A percentile compares a stretch with the other conserved stretches of the same genome.
phyloP scores from a whole-genome alignment of 2,888 invertebrate species.

The Lutraria lutraria region DNA sequence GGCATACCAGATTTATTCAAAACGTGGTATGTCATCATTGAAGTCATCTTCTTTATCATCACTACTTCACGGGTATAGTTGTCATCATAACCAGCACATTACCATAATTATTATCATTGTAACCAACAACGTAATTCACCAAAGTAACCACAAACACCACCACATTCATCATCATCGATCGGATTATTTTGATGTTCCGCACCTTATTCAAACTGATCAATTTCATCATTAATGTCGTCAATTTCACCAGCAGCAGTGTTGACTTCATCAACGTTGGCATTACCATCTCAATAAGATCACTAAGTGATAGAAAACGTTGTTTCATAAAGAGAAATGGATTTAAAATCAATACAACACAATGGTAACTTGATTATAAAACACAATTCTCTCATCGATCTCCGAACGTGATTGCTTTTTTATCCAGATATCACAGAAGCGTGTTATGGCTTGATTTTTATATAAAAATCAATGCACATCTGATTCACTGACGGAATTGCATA shows the following conservation, averaged over 20 bases:
- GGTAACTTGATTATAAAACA: not conserved
- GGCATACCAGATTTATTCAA: too few relatives aligned
- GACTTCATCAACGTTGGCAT: not conserved
- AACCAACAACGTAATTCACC: not conserved
- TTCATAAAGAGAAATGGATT: slow-evolving; percentile 11
- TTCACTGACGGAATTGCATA: slow-evolving; percentile 18
- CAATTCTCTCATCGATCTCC: not conserved
- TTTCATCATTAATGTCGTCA: not conserved
- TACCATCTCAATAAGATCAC: not conserved
- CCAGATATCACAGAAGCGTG: not conserved
- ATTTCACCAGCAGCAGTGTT: not conserved
- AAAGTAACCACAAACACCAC: not conserved
- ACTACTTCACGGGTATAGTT: not conserved
- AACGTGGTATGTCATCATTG: not conserved
- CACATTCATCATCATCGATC: not conserved
- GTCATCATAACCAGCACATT: not conserved
- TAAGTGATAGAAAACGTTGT: not conserved
- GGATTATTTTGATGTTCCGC: not conserved
- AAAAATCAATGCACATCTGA: slow-evolving; percentile 13
- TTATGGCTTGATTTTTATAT: slow-evolving; percentile 12
- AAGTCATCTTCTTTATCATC: not conserved
- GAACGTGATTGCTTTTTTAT: slow-evolving; percentile 20
- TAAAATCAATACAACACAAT: slow-evolving; percentile 10
- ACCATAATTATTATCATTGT: not conserved
- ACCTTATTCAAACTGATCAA: not conserved